These are phyloP conservation scores for Amblyteles armatorius DNA, from an alignment of 2,888 invertebrate genomes.

Conservation along the genomic window DNA sequence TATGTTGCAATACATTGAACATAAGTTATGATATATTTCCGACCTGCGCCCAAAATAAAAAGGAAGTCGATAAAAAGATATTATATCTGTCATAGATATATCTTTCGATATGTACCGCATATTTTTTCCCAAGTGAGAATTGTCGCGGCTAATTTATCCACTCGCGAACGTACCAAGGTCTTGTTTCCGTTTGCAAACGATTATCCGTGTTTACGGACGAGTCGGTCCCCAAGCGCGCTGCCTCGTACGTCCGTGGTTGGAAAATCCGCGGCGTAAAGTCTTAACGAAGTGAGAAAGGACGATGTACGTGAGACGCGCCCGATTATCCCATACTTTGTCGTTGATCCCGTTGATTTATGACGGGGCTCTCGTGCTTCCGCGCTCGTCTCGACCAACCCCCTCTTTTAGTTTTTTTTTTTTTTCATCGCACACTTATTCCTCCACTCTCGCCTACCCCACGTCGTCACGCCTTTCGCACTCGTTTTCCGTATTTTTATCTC, in stretches of 20 bases:
- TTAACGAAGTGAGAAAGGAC: constrained; percentile 32
- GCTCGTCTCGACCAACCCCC: constrained; percentile 4
- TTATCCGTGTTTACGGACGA: constrained; percentile 46
- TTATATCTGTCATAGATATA: too few relatives aligned
- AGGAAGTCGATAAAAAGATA: too few relatives aligned
- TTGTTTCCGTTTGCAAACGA: constrained; percentile 42
- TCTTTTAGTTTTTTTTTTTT: neutral
- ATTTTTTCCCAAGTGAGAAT: neutral
- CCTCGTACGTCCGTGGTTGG: neutral
- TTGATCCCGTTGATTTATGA: constrained; percentile 48
- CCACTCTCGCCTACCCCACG: neutral
- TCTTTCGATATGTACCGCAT: too few relatives aligned
- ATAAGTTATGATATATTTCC: too few relatives aligned
- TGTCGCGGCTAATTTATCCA: constrained; percentile 6
- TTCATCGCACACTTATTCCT: neutral
- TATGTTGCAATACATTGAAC: too few relatives aligned
- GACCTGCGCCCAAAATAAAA: too few relatives aligned
- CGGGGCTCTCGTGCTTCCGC: constrained; percentile 26
- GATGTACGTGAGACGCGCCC: constrained; percentile 18
- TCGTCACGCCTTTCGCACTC: constrained; percentile 17
- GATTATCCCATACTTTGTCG: constrained; percentile 40
- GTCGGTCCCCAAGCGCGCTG: neutral
- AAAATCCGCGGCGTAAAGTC: constrained; percentile 9
- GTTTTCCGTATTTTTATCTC: constrained; percentile 12
- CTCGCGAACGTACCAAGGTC: neutral